These are phyloP conservation scores for Diploptera punctata DNA, from an alignment of 2,888 invertebrate genomes.

Conservation along the genomic window DNA sequence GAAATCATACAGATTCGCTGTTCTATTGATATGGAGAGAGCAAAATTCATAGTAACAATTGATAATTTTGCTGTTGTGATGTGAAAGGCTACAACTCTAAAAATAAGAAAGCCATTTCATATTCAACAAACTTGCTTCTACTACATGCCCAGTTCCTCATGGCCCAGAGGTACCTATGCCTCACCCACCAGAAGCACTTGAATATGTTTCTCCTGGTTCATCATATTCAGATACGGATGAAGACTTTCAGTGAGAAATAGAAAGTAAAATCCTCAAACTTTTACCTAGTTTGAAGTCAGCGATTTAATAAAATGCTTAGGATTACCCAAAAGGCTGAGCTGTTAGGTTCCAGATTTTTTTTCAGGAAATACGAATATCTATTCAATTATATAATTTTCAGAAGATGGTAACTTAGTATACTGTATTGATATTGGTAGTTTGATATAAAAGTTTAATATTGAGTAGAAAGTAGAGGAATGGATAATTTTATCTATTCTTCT, in stretches of 20 bases:
- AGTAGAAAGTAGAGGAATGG: no score
- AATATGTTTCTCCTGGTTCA: neutral
- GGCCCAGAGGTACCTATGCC: constrained; percentile 38
- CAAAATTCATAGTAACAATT: constrained; percentile 42
- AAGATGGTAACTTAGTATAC: no score
- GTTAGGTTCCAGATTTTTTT: neutral
- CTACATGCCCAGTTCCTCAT: constrained; percentile 41
- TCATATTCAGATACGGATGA: neutral
- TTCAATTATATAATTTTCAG: no score
- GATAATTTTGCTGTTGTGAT: constrained; percentile 43
- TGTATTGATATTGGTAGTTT: no score
- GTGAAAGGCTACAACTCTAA: constrained; percentile 41
- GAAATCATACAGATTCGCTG: constrained; percentile 42
- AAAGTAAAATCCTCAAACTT: neutral
- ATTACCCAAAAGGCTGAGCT: neutral
- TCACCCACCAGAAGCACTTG: neutral
- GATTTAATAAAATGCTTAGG: no score
- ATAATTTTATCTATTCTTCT: neutral
- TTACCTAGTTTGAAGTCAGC: constrained; percentile 2
- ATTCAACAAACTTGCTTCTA: constrained; percentile 39
- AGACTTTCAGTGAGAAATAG: constrained; percentile 4
- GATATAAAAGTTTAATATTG: no score
- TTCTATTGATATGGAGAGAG: constrained; percentile 45
- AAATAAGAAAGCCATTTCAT: constrained; percentile 34
- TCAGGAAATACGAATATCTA: no score